A percentile compares a stretch with the other conserved stretches of the same genome.
phyloP scores from a whole-genome alignment of 1,140 invertebrate species.

The Dinoponera quadriceps region DNA sequence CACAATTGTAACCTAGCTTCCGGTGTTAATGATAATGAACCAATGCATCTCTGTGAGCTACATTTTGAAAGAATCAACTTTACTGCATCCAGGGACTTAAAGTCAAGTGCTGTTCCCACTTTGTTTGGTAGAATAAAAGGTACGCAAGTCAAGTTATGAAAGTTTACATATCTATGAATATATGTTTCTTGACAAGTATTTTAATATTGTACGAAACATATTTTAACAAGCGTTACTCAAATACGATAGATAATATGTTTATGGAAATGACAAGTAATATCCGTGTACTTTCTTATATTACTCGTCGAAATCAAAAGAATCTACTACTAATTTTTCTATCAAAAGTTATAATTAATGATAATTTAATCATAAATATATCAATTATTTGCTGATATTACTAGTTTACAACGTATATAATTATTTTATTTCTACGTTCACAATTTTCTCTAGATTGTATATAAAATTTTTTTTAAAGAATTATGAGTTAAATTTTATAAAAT shows the following conservation, averaged over 20 bases:
- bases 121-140: conserved; percentile 61
- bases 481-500: background rate
- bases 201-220: conserved; percentile 7
- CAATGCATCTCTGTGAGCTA: conserved; percentile 66
- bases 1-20: conserved; percentile 54
- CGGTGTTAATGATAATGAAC: background rate
- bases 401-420: background rate
- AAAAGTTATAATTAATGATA: conserved; percentile 3
- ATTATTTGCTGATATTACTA: background rate
- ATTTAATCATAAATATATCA: conserved; percentile 1
- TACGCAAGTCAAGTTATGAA: conserved; percentile 25
- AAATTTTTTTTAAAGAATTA: no score
- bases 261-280: background rate
- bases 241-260: conserved; percentile 7
- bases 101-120: conserved; percentile 63
- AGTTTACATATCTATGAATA: background rate
- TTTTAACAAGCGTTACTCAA: conserved; percentile 8
- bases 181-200: background rate
- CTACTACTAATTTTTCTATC: background rate
- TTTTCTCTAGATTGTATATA: background rate
- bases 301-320: background rate
- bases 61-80: conserved; percentile 70
- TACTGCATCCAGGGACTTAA: conserved; percentile 45
- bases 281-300: background rate
- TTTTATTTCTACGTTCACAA: background rate